phyloP scores from a whole-genome alignment of 2,888 invertebrate genomes.

The Agriopis leucophaearia region DNA sequence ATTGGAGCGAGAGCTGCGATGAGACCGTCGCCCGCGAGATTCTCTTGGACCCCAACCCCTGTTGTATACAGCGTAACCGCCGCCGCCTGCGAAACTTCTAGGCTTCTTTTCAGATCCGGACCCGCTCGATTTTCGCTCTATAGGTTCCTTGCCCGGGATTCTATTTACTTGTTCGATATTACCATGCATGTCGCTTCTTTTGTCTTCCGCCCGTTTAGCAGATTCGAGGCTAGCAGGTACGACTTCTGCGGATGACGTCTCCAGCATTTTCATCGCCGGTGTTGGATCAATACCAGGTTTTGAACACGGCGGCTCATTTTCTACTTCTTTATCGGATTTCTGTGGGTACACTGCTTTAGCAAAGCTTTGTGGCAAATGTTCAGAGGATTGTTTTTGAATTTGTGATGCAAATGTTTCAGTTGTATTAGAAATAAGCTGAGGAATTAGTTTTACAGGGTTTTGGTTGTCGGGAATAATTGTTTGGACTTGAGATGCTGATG shows the following conservation, averaged over 20 bases:
- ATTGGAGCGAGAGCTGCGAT: constrained; percentile 78
- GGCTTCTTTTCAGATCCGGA: constrained; percentile 84
- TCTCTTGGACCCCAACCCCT: constrained; percentile 82
- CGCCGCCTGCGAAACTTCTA: constrained; percentile 78
- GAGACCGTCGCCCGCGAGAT: constrained; percentile 82
- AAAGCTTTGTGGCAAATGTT: constrained; percentile 57
- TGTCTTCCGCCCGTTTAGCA: constrained; percentile 71
- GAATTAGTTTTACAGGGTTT: constrained; percentile 51
- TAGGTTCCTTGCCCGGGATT: constrained; percentile 78
- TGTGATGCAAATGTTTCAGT: constrained; percentile 60
- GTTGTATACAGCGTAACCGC: constrained; percentile 76
- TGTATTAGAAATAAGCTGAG: constrained; percentile 52
- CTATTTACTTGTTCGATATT: constrained; percentile 77
- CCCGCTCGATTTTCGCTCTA: constrained; percentile 79
- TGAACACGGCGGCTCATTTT: constrained; percentile 64
- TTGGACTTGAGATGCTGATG: constrained; percentile 53
- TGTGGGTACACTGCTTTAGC: constrained; percentile 66
- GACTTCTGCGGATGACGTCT: constrained; percentile 64
- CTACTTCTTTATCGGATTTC: constrained; percentile 75
- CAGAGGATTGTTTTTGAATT: constrained; percentile 63
- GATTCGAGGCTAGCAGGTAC: constrained; percentile 58
- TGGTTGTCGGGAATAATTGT: constrained; percentile 60
- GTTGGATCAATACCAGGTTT: constrained; percentile 71
- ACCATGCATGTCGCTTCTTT: constrained; percentile 67
- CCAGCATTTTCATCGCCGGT: constrained; percentile 59